These are phyloP conservation scores for Lophotriccus pileatus DNA, from an alignment of 2,797 vertebrate species.

Conservation along the genomic window DNA sequence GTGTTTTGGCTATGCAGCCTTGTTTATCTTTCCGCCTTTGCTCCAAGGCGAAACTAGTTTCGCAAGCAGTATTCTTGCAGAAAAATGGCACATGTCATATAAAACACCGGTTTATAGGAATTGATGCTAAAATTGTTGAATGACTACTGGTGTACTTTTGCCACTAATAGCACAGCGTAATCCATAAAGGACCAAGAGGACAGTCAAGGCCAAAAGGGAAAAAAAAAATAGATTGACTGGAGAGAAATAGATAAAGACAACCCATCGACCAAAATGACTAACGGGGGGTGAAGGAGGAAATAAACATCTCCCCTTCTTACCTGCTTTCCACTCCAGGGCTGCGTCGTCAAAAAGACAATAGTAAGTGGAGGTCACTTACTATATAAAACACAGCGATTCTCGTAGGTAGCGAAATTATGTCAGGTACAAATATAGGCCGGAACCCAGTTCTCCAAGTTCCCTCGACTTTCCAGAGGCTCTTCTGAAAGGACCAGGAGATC, in stretches of 20 bases:
- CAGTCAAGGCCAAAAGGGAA: conserved; percentile 1
- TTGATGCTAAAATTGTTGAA: conserved; percentile 72
- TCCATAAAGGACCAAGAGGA: conserved; percentile 30
- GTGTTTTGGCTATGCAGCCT: conserved; percentile 75
- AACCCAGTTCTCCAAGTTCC: conserved; percentile 53
- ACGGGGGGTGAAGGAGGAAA: neutral
- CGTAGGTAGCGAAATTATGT: conserved; percentile 15
- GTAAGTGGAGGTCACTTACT: conserved; percentile 1
- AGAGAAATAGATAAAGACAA: neutral
- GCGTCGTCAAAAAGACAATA: neutral
- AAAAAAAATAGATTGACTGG: neutral
- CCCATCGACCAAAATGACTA: neutral
- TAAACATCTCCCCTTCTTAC: neutral
- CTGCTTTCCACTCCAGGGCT: neutral
- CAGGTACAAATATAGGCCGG: conserved; percentile 49
- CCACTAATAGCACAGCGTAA: conserved; percentile 20
- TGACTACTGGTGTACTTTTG: conserved; percentile 64
- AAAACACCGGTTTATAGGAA: conserved; percentile 74
- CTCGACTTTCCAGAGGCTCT: conserved; percentile 36
- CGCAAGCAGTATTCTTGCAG: conserved; percentile 76
- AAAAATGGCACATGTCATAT: conserved; percentile 76
- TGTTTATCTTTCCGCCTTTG: conserved; percentile 81
- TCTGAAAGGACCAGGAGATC: neutral
- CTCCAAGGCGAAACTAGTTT: conserved; percentile 79
- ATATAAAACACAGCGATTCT: conserved; percentile 6